phyloP scores from a whole-genome alignment of 1,140 invertebrate species.

The Procambarus clarkii region DNA sequence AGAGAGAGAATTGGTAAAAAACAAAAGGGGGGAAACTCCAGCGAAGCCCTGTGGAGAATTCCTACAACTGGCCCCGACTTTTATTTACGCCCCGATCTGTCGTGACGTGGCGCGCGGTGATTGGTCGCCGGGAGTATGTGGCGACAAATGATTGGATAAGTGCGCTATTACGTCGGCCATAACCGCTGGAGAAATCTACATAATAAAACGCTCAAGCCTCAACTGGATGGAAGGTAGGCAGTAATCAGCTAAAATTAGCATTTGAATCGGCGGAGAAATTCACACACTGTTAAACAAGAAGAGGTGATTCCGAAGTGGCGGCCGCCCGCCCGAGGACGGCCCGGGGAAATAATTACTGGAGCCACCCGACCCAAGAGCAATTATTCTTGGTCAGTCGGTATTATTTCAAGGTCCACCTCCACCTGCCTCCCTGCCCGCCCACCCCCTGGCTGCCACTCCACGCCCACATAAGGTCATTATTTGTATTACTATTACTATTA shows the following conservation, averaged over 20 bases:
- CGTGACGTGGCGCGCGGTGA: slow-evolving; percentile 57
- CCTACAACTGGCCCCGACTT: slow-evolving; percentile 2
- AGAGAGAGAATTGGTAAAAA: slow-evolving; percentile 11
- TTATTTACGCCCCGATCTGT: slow-evolving; percentile 49
- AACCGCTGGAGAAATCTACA: slow-evolving; percentile 60
- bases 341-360: slow-evolving; percentile 41
- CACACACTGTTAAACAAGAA: slow-evolving; percentile 70
- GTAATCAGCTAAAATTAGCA: slow-evolving; percentile 65
- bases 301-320: slow-evolving; percentile 62
- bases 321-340: background rate
- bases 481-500: no score
- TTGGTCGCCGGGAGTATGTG: slow-evolving; percentile 35
- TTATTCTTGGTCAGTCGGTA: background rate
- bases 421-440: background rate
- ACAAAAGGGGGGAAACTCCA: background rate
- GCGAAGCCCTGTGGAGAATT: background rate
- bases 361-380: slow-evolving; percentile 7
- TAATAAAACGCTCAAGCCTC: slow-evolving; percentile 66
- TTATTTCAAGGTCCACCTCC: background rate
- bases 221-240: slow-evolving; percentile 65
- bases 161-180: slow-evolving; percentile 66
- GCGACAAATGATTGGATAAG: slow-evolving; percentile 70
- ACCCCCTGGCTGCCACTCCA: no score
- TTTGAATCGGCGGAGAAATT: slow-evolving; percentile 62
- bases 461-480: no score